These are phyloP conservation scores for Echeneis naucrates DNA, from an alignment of 2,797 vertebrate species.

Conservation along the genomic window DNA sequence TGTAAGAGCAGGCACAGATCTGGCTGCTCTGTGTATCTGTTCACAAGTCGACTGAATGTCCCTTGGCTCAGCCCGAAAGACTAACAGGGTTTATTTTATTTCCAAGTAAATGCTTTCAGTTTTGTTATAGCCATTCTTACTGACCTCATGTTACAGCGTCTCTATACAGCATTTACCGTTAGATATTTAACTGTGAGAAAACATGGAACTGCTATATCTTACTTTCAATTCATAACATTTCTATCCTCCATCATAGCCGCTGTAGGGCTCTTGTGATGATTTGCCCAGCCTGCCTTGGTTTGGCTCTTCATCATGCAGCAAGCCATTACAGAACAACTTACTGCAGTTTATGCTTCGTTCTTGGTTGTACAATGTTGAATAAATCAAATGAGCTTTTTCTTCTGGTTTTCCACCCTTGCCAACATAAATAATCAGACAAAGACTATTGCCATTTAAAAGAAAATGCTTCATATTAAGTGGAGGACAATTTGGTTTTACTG, in stretches of 20 bases:
- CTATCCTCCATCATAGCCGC: constrained; percentile 43
- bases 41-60: constrained; percentile 33
- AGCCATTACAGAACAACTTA: constrained; percentile 31
- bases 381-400: constrained; percentile 10
- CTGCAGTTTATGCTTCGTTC: constrained; percentile 27
- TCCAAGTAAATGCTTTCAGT: constrained; percentile 33
- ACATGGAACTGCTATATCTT: constrained; percentile 30
- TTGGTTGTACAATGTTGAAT: constrained; percentile 21
- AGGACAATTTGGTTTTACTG: constrained; percentile 1
- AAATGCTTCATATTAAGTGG: background rate
- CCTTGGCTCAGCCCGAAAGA: constrained; percentile 22
- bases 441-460: too few relatives aligned
- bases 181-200: constrained; percentile 34
- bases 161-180: background rate
- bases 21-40: background rate
- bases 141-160: constrained; percentile 12
- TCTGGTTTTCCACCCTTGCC: constrained; percentile 17
- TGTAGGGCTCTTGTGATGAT: constrained; percentile 46
- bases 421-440: constrained; percentile 2
- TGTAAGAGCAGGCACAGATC: constrained; percentile 4
- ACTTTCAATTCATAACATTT: constrained; percentile 35
- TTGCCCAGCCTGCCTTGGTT: constrained; percentile 51
- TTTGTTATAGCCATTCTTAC: constrained; percentile 26
- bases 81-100: constrained; percentile 26
- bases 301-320: constrained; percentile 17